Evolutionary conservation across 37 sponge, comb jelly and placozoan genomes (phyloP), one percentile per base, ranked within the genome.

Genomic region (Tethya wilhelma): DNA sequence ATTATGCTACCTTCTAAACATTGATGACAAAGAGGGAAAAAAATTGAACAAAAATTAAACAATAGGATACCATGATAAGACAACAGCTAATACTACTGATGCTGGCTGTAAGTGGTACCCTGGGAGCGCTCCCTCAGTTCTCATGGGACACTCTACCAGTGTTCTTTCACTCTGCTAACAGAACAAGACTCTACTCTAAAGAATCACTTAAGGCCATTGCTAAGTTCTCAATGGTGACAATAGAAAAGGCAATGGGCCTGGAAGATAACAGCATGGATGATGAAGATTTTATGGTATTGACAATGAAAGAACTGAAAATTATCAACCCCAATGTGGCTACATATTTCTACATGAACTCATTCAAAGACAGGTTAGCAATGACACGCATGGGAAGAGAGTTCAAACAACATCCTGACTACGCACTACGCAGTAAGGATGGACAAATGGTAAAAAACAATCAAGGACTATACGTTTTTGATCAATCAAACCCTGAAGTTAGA

Each of bases 141-240:
- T 76, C 70, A 62, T 86, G 86, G 86, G 79, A 86, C 63, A 86
- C 79, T 2, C 68, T 86, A 25, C 86, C 78, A 26, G 86, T 86
- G 34, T 86, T 74, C 66, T 74, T 67, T 49, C 86, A 86, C 49
- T 69, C 75, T 14, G 49, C 69, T 59, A 78, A 86, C 79, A 23
- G 55, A 26, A 86, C 38, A 70, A 79, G 86, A 12, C 73, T 33
- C 38, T 86, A 76, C 79, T 59, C 1, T 58, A 66, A 22, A 2
- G 71, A 67, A 2, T 60, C 86, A 5, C 19, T 86, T 8, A 31
- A 79, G 23, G 31, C 57, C 8, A 65, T 79, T 33, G 79, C 87
- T 29, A 72, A 55, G 56, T 87, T 41, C 44, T 26, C 66, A n/a
- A 72, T 87, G 81, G 87, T 64, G 38, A 87, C 87, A 0, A 80